A percentile compares a stretch with the other conserved stretches of the same genome.
Conservation (phyloP, 1,140 invertebrate species). For the Colletes latitarsis region DNA sequence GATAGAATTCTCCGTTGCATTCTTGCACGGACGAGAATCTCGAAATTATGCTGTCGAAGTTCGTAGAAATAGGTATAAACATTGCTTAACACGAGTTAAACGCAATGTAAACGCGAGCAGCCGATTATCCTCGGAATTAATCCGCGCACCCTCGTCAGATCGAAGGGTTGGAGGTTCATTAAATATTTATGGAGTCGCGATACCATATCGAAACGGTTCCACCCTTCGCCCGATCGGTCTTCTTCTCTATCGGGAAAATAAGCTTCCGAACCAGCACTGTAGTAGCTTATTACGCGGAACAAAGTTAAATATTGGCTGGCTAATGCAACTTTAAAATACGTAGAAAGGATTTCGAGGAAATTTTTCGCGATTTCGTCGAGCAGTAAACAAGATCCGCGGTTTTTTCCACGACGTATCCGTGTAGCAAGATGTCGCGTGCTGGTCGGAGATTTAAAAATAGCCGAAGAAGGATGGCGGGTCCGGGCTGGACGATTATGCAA, state of each 20-base stretch:
- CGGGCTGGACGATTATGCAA: constrained; percentile 70
- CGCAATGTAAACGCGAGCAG: background rate
- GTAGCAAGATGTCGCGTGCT: background rate
- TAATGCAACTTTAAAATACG: too few species aligned
- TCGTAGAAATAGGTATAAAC: constrained; percentile 3
- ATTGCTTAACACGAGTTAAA: constrained; percentile 32
- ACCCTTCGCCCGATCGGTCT: background rate
- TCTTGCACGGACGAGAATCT: too few species aligned
- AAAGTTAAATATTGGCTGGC: too few species aligned
- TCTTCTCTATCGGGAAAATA: too few species aligned
- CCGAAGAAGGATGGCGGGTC: background rate
- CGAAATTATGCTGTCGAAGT: too few species aligned
- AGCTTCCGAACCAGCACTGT: too few species aligned
- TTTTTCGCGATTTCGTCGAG: too few species aligned
- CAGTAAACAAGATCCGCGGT: too few species aligned
- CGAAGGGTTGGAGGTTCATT: constrained; percentile 53
- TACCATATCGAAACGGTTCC: constrained; percentile 52
- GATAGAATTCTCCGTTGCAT: too few species aligned
- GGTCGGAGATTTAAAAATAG: constrained; percentile 41
- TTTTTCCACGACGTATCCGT: too few species aligned
- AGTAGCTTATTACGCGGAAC: too few species aligned
- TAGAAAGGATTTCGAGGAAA: too few species aligned
- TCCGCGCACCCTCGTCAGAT: constrained; percentile 61
- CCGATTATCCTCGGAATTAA: constrained; percentile 56
- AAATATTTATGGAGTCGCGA: constrained; percentile 58